Evolutionary conservation across 1,140 invertebrate genomes (phyloP).

Genomic region (Drosophila willistoni): DNA sequence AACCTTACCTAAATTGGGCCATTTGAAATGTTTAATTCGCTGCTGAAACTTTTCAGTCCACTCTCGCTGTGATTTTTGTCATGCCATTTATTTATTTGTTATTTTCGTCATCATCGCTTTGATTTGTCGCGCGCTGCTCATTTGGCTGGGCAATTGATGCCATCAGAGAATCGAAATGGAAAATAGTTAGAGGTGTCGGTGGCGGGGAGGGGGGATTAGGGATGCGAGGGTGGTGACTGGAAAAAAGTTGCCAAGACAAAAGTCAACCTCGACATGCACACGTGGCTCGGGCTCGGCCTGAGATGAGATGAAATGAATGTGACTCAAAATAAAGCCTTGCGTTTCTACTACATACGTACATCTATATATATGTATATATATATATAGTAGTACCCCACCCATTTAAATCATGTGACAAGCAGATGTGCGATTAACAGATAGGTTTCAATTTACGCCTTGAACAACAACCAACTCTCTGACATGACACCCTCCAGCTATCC

Average conservation of each 20-base stretch:
- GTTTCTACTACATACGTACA: background rate
- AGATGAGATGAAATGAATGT: slow-evolving; percentile 16
- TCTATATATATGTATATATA: too few relatives aligned
- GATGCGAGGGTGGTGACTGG: too few relatives aligned
- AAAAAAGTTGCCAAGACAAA: slow-evolving; percentile 52
- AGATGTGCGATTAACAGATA: slow-evolving; percentile 80
- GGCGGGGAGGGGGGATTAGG: background rate
- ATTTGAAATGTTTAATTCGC: too few relatives aligned
- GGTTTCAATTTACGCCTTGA: slow-evolving; percentile 57
- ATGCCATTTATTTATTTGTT: slow-evolving; percentile 32
- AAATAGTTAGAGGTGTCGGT: background rate
- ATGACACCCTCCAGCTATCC: slow-evolving; percentile 16
- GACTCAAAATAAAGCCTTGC: slow-evolving; percentile 28
- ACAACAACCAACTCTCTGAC: slow-evolving; percentile 3
- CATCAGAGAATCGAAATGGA: slow-evolving; percentile 39
- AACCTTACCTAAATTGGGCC: too few relatives aligned
- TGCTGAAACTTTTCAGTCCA: background rate
- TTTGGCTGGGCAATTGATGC: slow-evolving; percentile 70
- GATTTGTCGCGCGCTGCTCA: slow-evolving; percentile 67
- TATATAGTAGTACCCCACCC: background rate
- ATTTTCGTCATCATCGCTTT: slow-evolving; percentile 63
- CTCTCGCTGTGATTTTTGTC: slow-evolving; percentile 22
- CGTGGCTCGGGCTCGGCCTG: slow-evolving; percentile 42
- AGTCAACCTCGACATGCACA: slow-evolving; percentile 44
- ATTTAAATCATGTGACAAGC: slow-evolving; percentile 67